Base-by-base conservation (phyloP, 2,888 invertebrate genomes). In the Pharmacophagus antenor region DNA sequence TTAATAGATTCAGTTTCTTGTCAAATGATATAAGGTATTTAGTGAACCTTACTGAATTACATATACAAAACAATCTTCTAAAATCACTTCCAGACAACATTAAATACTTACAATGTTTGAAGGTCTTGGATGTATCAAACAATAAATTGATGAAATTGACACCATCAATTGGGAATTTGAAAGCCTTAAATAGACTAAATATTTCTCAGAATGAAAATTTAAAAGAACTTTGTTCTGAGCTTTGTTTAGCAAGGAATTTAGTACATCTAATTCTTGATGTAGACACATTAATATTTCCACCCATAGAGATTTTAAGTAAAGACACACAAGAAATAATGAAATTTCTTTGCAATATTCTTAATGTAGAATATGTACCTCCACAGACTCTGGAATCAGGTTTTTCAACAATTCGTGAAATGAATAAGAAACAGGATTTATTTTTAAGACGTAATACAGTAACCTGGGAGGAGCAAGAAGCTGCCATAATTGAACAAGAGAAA, bases 21-120 rank as follows among this genome's bases (percentile, higher is more conserved):
- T 93, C 95, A 62, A 88, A 92, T 65, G 93, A 94, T 68, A 93
- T 95, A 70, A 89, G 85, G 78, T 91, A 88, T 79, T 90, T 96
- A 69, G 87, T 87, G 65, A 94, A 93, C 71, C 90, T 97, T 67
- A 92, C 93, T 89, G 95, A 96, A 79, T 84, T 97, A 62, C 93
- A 95, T 85, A 70, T 95, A 65, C 94, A 94, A 75, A 91, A 94
- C 73, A 97, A 97, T 91, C 90, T 91, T 63, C 79, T 97, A 61
- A 93, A 92, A 75, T 84, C 85, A 70, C 84, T 97, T 76, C 96
- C 96, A 64, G 92, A 93, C 62, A 91, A 92, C 65, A 92, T 97
- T 72, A 92, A 93, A 68, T 83, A 88, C 63, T 84, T 96, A 70
- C 84, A 85, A 65, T 92, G 92, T 66, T 88, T 97, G 64, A 91